Evolutionary conservation across 2,888 invertebrate species (phyloP).

Genomic region (Neoaliturus tenellus): DNA sequence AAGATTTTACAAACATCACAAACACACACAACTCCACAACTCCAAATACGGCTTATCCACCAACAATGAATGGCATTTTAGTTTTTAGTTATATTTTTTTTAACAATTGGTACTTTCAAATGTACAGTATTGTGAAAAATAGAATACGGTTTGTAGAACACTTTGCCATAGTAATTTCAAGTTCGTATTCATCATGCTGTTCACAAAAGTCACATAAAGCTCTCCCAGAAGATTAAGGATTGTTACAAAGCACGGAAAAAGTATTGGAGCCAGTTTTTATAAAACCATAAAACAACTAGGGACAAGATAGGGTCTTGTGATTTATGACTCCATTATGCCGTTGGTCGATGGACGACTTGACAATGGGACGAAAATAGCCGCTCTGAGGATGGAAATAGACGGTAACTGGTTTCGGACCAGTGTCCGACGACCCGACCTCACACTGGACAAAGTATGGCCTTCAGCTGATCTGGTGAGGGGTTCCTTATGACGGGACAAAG

Average conservation of each 20-base stretch:
- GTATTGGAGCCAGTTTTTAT: background rate
- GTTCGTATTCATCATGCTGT: too few relatives aligned
- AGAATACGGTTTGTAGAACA: too few relatives aligned
- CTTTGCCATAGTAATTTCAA: too few relatives aligned
- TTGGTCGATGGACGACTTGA: background rate
- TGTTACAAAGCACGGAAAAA: background rate
- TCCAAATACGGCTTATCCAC: too few relatives aligned
- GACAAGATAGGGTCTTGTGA: background rate
- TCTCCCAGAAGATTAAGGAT: too few relatives aligned
- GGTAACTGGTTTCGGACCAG: background rate
- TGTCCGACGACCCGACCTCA: conserved; percentile 6
- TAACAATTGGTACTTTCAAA: too few relatives aligned
- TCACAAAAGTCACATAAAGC: too few relatives aligned
- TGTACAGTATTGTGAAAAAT: too few relatives aligned
- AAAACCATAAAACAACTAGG: background rate
- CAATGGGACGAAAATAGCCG: conserved; percentile 16
- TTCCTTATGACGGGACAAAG: background rate
- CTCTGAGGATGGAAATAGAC: conserved; percentile 28
- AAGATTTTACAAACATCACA: too few relatives aligned
- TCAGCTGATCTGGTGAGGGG: background rate
- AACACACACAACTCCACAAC: too few relatives aligned
- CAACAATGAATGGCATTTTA: too few relatives aligned
- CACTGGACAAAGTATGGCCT: background rate
- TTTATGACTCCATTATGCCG: conserved; percentile 33
- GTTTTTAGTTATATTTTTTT: too few relatives aligned